These are phyloP conservation scores for Nesoenas mayeri DNA, from an alignment of 2,113 vertebrate genomes.

Conservation along the genomic window DNA sequence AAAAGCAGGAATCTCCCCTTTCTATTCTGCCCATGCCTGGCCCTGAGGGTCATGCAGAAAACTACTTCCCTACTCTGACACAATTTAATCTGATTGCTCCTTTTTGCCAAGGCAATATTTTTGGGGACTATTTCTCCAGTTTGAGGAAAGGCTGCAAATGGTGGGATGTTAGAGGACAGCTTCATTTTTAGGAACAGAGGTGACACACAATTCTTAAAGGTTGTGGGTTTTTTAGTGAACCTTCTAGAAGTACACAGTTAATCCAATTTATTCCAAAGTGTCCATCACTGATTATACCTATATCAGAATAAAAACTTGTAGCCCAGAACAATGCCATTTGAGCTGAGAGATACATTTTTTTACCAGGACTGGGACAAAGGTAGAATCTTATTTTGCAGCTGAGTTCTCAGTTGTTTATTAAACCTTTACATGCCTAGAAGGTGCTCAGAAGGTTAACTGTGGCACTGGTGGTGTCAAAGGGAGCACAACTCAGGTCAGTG, in stretches of 20 bases:
- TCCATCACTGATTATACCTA: background rate
- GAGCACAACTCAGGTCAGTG: background rate
- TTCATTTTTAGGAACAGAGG: background rate
- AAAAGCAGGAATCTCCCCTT: conserved; percentile 42
- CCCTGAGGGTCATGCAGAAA: background rate
- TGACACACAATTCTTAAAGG: background rate
- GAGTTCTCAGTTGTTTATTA: background rate
- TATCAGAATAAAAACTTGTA: background rate
- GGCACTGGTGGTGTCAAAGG: background rate
- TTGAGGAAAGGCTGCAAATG: background rate
- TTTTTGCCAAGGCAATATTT: background rate
- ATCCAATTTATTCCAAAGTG: background rate
- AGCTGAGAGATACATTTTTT: background rate
- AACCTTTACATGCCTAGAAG: background rate
- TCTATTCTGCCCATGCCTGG: background rate
- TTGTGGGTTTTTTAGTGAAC: background rate
- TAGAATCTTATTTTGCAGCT: background rate
- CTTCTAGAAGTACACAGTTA: background rate
- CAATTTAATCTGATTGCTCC: background rate
- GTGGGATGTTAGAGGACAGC: background rate
- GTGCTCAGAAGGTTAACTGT: background rate
- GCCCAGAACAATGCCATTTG: background rate
- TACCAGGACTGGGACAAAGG: background rate
- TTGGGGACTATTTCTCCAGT: background rate
- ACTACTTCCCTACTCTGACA: background rate